Base-by-base conservation (phyloP, 1,140 invertebrate species). In the Galendromus occidentalis region DNA sequence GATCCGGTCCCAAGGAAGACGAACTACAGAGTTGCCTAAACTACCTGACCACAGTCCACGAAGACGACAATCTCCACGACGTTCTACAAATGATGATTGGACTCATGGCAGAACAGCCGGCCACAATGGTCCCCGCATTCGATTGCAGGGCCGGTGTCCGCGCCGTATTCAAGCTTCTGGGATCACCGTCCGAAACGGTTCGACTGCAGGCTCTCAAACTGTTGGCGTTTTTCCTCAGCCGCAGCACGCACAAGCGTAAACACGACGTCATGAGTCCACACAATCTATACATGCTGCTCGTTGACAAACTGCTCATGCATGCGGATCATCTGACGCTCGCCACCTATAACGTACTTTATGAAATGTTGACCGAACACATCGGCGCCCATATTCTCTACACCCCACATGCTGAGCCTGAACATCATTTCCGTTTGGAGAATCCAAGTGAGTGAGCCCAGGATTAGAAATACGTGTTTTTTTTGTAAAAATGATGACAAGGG, bases 41-140 rank as follows among this genome's bases (percentile, higher is more conserved):
- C 78, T 98, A 95, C 76, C 79, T 99, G 66, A 92, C 91, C 39
- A 97, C 91, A 63, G 88, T 96, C 78, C 86, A 95, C 75, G 91
- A 95, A 86, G 93, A 98, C 80, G 95, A 98, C 77, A 99, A 99
- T 79, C 79, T 98, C 41, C 90, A 95, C 72, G 95, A 99, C 76
- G 93, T 99, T 1, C 78, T 98, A 55, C 88, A 96, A 80, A 90
- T 97, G 83, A 79, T 96, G 44, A 96, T 97, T 74, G 87, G 88
- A 1, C 78, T 98, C 42, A 95, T 98, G 88, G 90, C 90, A 5
- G 93, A 98, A 75, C 91, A 98, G 76, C 94, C 95, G 0, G 88
- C 92, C 55, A 93, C 91, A 1, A 93, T 98, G 88, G 92, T 98
- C 67, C 94, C 94, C 59, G 90, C 92, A 51, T 98, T 98, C 77